phyloP scores from a whole-genome alignment of 2,797 vertebrate species.

The Enteromius fasciolatus region DNA sequence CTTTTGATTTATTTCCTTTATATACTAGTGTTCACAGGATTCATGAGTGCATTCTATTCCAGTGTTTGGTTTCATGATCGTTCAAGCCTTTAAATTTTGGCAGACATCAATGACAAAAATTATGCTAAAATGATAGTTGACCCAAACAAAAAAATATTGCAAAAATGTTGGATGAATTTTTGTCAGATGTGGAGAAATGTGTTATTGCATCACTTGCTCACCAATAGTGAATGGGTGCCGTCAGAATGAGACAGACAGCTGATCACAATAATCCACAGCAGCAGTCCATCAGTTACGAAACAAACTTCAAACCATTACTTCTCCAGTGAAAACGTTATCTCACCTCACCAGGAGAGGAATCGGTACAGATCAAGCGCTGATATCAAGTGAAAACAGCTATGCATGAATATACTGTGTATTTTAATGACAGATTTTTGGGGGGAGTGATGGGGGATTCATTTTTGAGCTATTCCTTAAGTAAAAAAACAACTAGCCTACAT shows the following conservation, averaged over 20 bases:
- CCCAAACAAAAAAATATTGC: neutral
- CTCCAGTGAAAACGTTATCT: no score
- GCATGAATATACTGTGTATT: no score
- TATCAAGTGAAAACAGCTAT: neutral
- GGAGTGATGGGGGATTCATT: no score
- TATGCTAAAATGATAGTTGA: neutral
- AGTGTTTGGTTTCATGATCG: neutral
- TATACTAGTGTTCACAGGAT: neutral
- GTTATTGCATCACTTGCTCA: neutral
- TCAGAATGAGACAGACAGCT: neutral
- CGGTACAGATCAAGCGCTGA: neutral
- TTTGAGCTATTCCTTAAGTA: neutral
- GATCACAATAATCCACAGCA: neutral
- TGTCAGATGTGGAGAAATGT: neutral
- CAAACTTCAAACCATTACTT: neutral
- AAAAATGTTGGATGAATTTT: neutral
- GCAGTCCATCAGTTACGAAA: neutral
- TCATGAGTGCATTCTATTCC: neutral
- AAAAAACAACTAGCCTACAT: no score
- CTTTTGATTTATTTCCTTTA: neutral
- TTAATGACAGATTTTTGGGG: no score
- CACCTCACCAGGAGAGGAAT: neutral
- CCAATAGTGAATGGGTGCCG: neutral
- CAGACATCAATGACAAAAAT: neutral
- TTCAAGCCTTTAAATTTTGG: neutral